Evolutionary conservation across 2,113 vertebrate genomes (phyloP).

Genomic region (Macheiramphus alcinus): DNA sequence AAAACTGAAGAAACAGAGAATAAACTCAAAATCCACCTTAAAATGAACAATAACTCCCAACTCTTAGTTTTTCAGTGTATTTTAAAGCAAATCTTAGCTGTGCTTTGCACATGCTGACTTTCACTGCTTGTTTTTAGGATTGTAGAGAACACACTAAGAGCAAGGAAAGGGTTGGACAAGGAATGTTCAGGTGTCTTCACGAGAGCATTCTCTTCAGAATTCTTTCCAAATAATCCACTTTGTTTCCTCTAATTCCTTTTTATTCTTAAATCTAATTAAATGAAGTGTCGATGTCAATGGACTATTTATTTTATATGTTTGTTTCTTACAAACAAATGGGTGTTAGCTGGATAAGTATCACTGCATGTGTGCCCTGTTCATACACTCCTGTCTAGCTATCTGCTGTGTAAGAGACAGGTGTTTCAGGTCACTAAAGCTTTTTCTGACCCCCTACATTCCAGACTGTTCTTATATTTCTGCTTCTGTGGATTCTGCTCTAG

Average conservation of each 20-base stretch:
- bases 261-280: neutral
- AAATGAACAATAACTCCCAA: neutral
- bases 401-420: neutral
- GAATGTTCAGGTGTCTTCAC: neutral
- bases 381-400: neutral
- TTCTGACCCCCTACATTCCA: neutral
- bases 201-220: neutral
- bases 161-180: neutral
- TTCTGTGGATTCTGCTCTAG: neutral
- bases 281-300: neutral
- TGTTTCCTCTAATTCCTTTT: neutral
- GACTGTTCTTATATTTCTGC: neutral
- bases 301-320: neutral
- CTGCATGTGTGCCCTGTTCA: neutral
- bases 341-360: neutral
- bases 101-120: neutral
- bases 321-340: neutral
- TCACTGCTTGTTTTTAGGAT: neutral
- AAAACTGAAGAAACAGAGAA: neutral
- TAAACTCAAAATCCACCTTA: neutral
- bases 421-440: neutral
- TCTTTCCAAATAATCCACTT: neutral
- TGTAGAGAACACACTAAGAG: rapidly evolving
- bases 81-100: neutral
- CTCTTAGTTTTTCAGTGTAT: neutral